phyloP scores from a whole-genome alignment of 2,113 vertebrate species.

The Channa argus region DNA sequence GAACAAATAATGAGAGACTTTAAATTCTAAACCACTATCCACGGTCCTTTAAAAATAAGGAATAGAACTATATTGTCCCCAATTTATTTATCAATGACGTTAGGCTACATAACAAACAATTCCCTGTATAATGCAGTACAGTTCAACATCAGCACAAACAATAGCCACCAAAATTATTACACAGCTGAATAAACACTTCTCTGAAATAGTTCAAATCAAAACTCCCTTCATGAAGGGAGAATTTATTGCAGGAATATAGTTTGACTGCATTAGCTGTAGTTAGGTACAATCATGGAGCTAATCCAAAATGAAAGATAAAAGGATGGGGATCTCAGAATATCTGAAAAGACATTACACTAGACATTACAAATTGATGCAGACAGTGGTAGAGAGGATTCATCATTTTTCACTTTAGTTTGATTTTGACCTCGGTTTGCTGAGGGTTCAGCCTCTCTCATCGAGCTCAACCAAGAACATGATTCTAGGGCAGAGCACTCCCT shows the following conservation, averaged over 20 bases:
- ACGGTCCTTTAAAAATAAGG: constrained; percentile 1
- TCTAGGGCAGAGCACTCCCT: no score
- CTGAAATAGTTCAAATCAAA: no score
- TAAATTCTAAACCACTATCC: constrained; percentile 7
- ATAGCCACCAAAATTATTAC: no score
- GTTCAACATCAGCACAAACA: no score
- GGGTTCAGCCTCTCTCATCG: constrained; percentile 28
- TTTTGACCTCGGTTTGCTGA: constrained; percentile 19
- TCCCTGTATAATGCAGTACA: no score
- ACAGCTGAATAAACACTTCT: no score
- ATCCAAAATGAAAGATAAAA: constrained; percentile 6
- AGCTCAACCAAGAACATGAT: constrained; percentile 28
- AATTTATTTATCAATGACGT: no score
- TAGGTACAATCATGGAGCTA: constrained; percentile 4
- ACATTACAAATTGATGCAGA: constrained; percentile 34
- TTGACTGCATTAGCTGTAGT: no score
- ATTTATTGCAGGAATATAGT: no score
- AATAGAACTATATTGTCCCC: background rate
- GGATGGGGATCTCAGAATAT: constrained; percentile 3
- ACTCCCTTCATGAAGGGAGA: no score
- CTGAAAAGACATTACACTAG: background rate
- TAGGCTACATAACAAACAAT: no score
- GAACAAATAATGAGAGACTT: constrained; percentile 15
- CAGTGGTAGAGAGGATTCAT: constrained; percentile 12
- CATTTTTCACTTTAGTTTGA: constrained; percentile 36